A percentile compares a stretch with the other conserved stretches of the same genome.
Conservation (phyloP, 1,140 invertebrate species). For the Mizuhopecten yessoensis region DNA sequence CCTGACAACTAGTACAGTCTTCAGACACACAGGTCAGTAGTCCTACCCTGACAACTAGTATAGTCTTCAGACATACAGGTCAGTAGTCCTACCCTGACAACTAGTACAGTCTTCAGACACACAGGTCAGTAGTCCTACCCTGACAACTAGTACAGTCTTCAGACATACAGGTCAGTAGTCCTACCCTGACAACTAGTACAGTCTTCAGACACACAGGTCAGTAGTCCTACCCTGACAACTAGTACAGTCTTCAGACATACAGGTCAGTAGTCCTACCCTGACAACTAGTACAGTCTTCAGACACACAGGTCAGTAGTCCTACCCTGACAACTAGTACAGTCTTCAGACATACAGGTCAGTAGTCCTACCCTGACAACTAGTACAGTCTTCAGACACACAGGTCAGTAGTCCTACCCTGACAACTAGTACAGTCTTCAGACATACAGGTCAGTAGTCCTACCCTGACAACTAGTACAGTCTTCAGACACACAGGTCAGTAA, state of each 20-base stretch:
- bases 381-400: slow-evolving; percentile 56
- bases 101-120: slow-evolving; percentile 49
- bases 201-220: slow-evolving; percentile 58
- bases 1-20: slow-evolving; percentile 36
- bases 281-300: slow-evolving; percentile 44
- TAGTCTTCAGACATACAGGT: slow-evolving; percentile 58
- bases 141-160: slow-evolving; percentile 44
- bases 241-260: slow-evolving; percentile 51
- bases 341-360: slow-evolving; percentile 57
- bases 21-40: slow-evolving; percentile 58
- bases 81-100: too few species aligned
- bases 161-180: slow-evolving; percentile 58
- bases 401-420: too few species aligned
- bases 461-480: slow-evolving; percentile 36
- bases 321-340: slow-evolving; percentile 28
- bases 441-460: slow-evolving; percentile 61
- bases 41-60: too few species aligned
- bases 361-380: too few species aligned
- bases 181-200: too few species aligned
- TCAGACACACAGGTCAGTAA: slow-evolving; percentile 58
- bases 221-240: too few species aligned
- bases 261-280: too few species aligned
- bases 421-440: slow-evolving; percentile 42
- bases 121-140: slow-evolving; percentile 60
- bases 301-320: slow-evolving; percentile 60